Evolutionary conservation across 2,113 vertebrate species (phyloP).

Genomic region (Osmerus eperlanus): DNA sequence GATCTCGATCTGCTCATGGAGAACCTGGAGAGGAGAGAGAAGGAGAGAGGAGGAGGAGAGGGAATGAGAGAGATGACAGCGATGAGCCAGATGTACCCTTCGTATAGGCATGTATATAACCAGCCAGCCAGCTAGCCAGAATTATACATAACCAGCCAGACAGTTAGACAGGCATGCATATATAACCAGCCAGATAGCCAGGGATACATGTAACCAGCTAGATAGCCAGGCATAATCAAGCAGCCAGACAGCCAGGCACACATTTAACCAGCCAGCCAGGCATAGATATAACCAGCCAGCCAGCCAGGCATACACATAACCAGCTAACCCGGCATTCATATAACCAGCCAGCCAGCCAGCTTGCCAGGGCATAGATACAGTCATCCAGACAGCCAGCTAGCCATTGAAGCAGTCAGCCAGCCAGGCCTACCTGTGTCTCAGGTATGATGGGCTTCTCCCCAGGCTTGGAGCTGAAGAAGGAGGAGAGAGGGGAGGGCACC

Average conservation of each 20-base stretch:
- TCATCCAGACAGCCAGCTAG: no score
- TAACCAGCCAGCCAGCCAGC: no score
- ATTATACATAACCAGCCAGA: conserved; percentile 37
- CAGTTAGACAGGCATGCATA: conserved; percentile 39
- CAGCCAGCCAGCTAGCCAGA: conserved; percentile 56
- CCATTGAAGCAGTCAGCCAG: conserved; percentile 48
- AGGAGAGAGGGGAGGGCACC: conserved; percentile 94
- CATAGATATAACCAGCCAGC: conserved; percentile 40
- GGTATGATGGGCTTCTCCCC: conserved; percentile 91
- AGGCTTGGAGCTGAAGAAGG: conserved; percentile 93
- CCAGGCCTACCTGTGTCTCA: conserved; percentile 90
- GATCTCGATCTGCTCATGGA: conserved; percentile 95
- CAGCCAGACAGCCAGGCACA: not conserved
- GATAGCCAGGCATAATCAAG: not conserved
- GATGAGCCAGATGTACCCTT: no score
- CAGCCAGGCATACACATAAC: conserved; percentile 25
- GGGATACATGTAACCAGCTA: not conserved
- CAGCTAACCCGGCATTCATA: not conserved
- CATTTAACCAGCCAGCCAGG: not conserved
- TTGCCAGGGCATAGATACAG: no score
- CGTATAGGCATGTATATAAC: no score
- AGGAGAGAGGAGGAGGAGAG: conserved; percentile 44
- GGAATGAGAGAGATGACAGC: conserved; percentile 48
- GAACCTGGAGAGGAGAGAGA: conserved; percentile 77
- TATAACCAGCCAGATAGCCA: conserved; percentile 50